Conservation (phyloP, 1,140 invertebrate species). For the Homalodisca vitripennis region DNA sequence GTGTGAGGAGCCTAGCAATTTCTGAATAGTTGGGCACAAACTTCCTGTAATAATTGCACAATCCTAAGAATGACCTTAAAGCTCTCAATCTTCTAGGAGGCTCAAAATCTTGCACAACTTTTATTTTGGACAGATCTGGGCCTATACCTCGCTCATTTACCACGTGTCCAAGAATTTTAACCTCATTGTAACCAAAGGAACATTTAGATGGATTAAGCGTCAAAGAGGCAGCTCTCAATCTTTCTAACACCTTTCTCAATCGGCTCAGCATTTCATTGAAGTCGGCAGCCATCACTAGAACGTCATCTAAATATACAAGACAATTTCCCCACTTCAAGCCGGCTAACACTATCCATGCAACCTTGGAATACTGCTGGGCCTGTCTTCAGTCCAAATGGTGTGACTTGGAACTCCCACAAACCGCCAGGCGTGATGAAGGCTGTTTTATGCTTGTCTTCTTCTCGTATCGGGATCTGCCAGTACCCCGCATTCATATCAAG, state of each 20-base stretch:
- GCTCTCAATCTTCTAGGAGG: conserved; percentile 30
- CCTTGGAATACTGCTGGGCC: conserved; percentile 41
- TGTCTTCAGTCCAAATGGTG: conserved; percentile 47
- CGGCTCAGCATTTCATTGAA: conserved; percentile 39
- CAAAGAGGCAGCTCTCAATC: conserved; percentile 39
- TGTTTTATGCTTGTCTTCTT: conserved; percentile 15
- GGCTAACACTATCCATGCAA: conserved; percentile 39
- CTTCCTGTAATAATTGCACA: conserved; percentile 43
- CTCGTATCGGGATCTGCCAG: conserved; percentile 36
- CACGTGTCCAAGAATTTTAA: conserved; percentile 46
- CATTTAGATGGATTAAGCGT: conserved; percentile 44
- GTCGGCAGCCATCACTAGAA: conserved; percentile 37
- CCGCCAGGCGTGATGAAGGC: conserved; percentile 39
- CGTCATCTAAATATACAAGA: conserved; percentile 42
- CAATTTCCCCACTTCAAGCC: conserved; percentile 23
- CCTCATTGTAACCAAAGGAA: conserved; percentile 42
- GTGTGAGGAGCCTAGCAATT: conserved; percentile 44
- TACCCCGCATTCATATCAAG: conserved; percentile 44
- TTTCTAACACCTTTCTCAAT: conserved; percentile 37
- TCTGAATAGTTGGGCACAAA: conserved; percentile 45
- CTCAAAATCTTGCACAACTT: conserved; percentile 42
- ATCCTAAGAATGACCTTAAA: conserved; percentile 40
- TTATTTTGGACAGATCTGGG: conserved; percentile 44
- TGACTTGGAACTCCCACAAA: conserved; percentile 42
- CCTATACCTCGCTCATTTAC: conserved; percentile 43